These are phyloP conservation scores for Melanchra persicariae DNA, from an alignment of 2,888 invertebrate genomes.

Conservation along the genomic window DNA sequence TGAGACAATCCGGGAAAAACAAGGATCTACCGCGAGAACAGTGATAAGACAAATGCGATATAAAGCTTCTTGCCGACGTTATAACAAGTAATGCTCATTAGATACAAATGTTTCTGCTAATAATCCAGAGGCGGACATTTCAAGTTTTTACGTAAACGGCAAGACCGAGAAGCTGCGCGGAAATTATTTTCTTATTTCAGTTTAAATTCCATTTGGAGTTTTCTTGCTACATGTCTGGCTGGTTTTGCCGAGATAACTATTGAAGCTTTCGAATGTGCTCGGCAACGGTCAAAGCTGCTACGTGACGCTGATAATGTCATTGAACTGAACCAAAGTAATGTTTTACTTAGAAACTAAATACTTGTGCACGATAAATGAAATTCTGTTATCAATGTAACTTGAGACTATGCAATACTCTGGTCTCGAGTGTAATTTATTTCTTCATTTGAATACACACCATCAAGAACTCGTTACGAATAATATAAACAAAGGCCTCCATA, in stretches of 20 bases:
- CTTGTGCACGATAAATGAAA: neutral
- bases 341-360: neutral
- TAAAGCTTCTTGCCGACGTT: constrained; percentile 67
- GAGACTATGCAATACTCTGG: constrained; percentile 9
- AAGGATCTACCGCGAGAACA: constrained; percentile 58
- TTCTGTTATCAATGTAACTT: constrained; percentile 6
- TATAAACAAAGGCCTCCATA: constrained; percentile 61
- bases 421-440: constrained; percentile 50
- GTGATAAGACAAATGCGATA: constrained; percentile 75
- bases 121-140: constrained; percentile 55
- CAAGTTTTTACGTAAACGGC: constrained; percentile 54
- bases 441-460: constrained; percentile 65
- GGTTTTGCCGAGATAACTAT: constrained; percentile 47
- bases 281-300: constrained; percentile 3
- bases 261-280: constrained; percentile 24
- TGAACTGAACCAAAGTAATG: constrained; percentile 1
- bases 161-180: constrained; percentile 46
- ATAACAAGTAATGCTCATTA: constrained; percentile 67
- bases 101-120: constrained; percentile 60
- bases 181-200: constrained; percentile 59
- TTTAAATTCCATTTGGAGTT: constrained; percentile 53
- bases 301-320: constrained; percentile 15
- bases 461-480: constrained; percentile 63
- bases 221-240: constrained; percentile 55
- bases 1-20: constrained; percentile 69